Evolutionary conservation across 2,113 vertebrate genomes (phyloP), one percentile per base, ranked within the genome.

Genomic region (Potamarius usumacintae): DNA sequence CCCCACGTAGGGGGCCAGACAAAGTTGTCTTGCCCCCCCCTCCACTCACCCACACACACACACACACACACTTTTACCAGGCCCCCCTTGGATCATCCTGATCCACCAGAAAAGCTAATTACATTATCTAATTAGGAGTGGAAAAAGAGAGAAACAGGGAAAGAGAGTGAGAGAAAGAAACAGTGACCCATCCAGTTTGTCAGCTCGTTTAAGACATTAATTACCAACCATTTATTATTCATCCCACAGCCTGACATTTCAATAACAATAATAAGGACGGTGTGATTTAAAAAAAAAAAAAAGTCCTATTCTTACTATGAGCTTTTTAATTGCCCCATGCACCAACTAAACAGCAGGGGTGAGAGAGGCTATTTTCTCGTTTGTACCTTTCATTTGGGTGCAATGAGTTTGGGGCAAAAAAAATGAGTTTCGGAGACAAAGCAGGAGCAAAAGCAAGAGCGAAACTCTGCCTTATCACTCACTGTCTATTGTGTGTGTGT

Each of bases 201-300:
- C 94, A 95, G 95, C 96, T 96, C 96, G 95, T 96, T 94, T 96
- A 97, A 96, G 97, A 97, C 97, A 96, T 96, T 98, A 97, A 99
- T 99, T 99, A 98, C 93, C 95, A 94, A 96, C 97, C 97, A 98
- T 99, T 97, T 97, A 99, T 99, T 98, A 98, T 99, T 99, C 97
- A 98, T 98, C 96, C 96, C 95, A 95, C 95, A 96, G 92, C 93
- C 94, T 98, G 97, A 97, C 97, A 98, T 99, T 99, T 99, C 97
- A 95, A 94, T 95, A 96, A 94, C 93, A 95, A 95, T 94, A 96
- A 95, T 94, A 95, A 93, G 93, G 90, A 92, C 91, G 92, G 89
- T 91, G 91, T 85, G 84, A 79, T 77, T 60, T 1, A 42, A 80
- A 80, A 80, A 80, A 22, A 84, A 50, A n/a, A 80, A 94, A 92